These are phyloP conservation scores for Petrophora chlorosata DNA, from an alignment of 2,888 invertebrate genomes.

Conservation along the genomic window DNA sequence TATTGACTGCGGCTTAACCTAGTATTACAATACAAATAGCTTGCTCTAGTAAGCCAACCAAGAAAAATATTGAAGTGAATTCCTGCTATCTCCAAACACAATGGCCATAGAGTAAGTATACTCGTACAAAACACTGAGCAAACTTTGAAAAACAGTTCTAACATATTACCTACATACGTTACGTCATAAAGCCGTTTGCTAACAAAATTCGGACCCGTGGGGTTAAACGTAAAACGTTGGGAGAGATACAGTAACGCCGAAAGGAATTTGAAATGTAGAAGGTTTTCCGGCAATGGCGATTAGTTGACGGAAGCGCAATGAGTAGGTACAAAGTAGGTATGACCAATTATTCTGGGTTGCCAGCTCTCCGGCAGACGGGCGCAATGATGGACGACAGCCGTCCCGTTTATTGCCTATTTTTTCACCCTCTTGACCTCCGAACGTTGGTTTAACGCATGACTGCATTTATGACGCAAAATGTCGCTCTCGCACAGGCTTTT, in stretches of 20 bases:
- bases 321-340: too few species aligned
- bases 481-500: constrained; percentile 36
- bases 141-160: constrained; percentile 31
- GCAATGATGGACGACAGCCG: constrained; percentile 59
- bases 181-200: constrained; percentile 26
- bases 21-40: constrained; percentile 22
- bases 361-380: constrained; percentile 47
- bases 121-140: constrained; percentile 21
- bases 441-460: constrained; percentile 39
- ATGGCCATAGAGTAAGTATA: constrained; percentile 13
- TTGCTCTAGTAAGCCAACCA: constrained; percentile 6
- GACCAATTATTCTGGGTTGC: constrained; percentile 60
- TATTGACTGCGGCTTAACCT: constrained; percentile 17
- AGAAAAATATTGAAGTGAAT: constrained; percentile 17
- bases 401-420: constrained; percentile 57
- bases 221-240: constrained; percentile 21
- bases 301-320: constrained; percentile 46
- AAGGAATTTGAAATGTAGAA: constrained; percentile 21
- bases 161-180: constrained; percentile 31
- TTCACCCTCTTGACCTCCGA: constrained; percentile 44
- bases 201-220: constrained; percentile 26
- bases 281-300: constrained; percentile 34
- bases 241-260: constrained; percentile 12
- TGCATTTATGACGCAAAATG: constrained; percentile 42
- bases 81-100: constrained; percentile 22